Evolutionary conservation across 2,113 vertebrate species (phyloP).

Genomic region (Pampusana beccarii): DNA sequence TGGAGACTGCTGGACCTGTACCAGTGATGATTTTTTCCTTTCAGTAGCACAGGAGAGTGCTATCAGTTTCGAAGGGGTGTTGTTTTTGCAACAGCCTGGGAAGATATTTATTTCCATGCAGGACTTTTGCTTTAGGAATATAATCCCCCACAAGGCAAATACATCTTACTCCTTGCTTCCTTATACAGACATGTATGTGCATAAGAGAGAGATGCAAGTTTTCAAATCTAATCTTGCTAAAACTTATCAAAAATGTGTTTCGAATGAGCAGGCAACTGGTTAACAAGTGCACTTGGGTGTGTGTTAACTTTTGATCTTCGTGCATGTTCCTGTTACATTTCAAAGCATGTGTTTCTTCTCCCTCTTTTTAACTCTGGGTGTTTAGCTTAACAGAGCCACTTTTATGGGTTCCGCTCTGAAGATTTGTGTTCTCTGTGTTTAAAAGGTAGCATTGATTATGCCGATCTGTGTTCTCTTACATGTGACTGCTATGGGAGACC

Average conservation of each 20-base stretch:
- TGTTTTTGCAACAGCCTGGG: background rate
- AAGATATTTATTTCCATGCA: background rate
- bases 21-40: background rate
- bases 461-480: background rate
- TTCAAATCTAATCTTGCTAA: constrained; percentile 56
- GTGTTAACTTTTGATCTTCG: constrained; percentile 28
- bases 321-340: background rate
- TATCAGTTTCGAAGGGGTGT: background rate
- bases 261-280: background rate
- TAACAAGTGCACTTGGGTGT: constrained; percentile 22
- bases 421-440: constrained; percentile 16
- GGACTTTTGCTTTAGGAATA: background rate
- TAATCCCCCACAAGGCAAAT: background rate
- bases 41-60: background rate
- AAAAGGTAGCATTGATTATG: background rate
- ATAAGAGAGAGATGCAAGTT: background rate
- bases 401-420: background rate
- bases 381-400: background rate
- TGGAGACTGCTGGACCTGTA: background rate
- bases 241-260: background rate
- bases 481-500: background rate
- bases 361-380: constrained; percentile 6
- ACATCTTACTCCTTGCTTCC: background rate
- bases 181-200: background rate
- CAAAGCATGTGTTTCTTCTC: constrained; percentile 38